These are phyloP conservation scores for Coecobrya sp. DNA, from an alignment of 2,888 invertebrate species.

Conservation along the genomic window DNA sequence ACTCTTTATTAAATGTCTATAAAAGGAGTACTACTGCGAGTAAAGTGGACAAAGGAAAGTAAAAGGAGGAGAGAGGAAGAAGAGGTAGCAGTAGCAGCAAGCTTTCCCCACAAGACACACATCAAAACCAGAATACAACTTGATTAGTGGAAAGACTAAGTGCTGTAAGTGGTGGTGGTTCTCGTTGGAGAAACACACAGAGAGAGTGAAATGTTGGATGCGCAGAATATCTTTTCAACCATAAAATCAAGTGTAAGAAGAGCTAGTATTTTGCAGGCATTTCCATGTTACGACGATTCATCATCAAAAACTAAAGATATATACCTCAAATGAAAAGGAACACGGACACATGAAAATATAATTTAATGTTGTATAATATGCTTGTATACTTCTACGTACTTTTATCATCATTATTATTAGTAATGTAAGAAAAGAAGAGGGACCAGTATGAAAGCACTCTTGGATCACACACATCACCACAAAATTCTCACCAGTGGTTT, in stretches of 20 bases:
- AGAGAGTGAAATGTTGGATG: slow-evolving; percentile 59
- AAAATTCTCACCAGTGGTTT: slow-evolving; percentile 79
- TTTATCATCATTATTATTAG: not conserved
- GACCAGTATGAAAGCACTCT: slow-evolving; percentile 5
- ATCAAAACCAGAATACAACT: slow-evolving; percentile 79
- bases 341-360: not conserved
- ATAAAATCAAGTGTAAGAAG: slow-evolving; percentile 56
- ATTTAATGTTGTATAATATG: slow-evolving; percentile 19
- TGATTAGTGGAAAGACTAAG: slow-evolving; percentile 78
- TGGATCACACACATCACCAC: slow-evolving; percentile 67
- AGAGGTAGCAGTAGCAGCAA: no score
- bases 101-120: slow-evolving; percentile 68
- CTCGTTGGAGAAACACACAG: not conserved
- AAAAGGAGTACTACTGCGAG: not conserved
- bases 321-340: not conserved
- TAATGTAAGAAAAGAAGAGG: not conserved
- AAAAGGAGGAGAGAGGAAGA: not conserved
- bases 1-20: no score
- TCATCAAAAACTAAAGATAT: not conserved
- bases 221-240: slow-evolving; percentile 48
- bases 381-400: not conserved
- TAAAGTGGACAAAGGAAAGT: slow-evolving; percentile 1
- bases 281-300: slow-evolving; percentile 56
- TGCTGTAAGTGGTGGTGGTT: slow-evolving; percentile 71
- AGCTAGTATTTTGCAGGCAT: slow-evolving; percentile 34